A percentile compares a stretch with the other conserved stretches of the same genome.
phyloP scores from a whole-genome alignment of 2,888 invertebrate genomes.

The Cryptocephalus primarius region DNA sequence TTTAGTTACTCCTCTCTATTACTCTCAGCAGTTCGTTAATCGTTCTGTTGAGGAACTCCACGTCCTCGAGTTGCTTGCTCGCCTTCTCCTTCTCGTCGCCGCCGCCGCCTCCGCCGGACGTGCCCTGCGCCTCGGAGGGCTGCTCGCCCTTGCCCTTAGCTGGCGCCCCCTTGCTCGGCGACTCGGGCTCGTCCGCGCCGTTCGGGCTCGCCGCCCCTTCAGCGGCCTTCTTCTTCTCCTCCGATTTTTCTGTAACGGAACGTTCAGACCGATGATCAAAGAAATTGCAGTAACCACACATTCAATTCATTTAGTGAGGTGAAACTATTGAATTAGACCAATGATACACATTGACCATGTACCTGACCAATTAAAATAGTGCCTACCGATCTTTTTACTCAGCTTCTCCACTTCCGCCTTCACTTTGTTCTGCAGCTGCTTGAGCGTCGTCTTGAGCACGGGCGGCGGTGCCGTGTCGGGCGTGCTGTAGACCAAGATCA shows the following conservation, averaged over 20 bases:
- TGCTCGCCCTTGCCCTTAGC: conserved; percentile 22
- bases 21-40: conserved; percentile 34
- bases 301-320: too few species aligned
- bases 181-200: conserved; percentile 21
- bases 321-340: too few species aligned
- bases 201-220: conserved; percentile 1
- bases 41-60: conserved; percentile 31
- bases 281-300: too few species aligned
- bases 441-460: conserved; percentile 27
- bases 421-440: conserved; percentile 28
- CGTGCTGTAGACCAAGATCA: conserved; percentile 46
- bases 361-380: too few species aligned
- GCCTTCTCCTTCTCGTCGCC: conserved; percentile 22
- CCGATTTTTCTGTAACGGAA: background rate
- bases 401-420: conserved; percentile 26
- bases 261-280: too few species aligned
- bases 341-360: too few species aligned
- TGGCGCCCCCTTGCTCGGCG: conserved; percentile 20
- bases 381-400: conserved; percentile 22
- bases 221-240: background rate
- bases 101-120: conserved; percentile 23
- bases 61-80: conserved; percentile 25
- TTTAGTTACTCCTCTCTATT: conserved; percentile 32
- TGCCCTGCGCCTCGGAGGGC: conserved; percentile 28
- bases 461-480: conserved; percentile 32